Evolutionary conservation across 2,888 invertebrate genomes (phyloP), one percentile per base, ranked within the genome.

Genomic region (Acanthopleura granulata): DNA sequence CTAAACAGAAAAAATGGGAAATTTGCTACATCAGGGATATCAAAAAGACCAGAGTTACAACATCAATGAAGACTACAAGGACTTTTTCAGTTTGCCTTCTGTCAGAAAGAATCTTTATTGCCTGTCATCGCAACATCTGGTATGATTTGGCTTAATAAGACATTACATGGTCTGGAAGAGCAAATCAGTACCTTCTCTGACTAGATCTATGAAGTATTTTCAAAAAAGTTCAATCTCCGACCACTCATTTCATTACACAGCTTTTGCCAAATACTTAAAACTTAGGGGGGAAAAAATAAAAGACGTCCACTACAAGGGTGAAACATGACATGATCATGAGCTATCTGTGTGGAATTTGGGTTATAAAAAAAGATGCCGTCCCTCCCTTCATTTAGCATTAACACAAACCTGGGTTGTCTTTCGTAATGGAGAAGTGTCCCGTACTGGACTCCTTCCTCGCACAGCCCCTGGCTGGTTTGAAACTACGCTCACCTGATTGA

Each of bases 331-430:
- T 18, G 57, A 57, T 57, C 57, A 22, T 18, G 57, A 22, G 18
- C 57, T 57, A 57, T 57, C 12, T n/a, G 18, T 57, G 22, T 57
- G 57, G 22, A 22, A 22, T 57, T 57, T 57, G 22, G 57, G 6
- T 57, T n/a, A 57, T n/a, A 57, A 18, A 66, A n/a, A 57, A 22
- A n/a, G 57, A 57, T 57, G 57, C 22, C 14, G 29, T 69, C 62
- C 40, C 78, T 81, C 80, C 83, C 79, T 79, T 86, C 83, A 87
- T 81, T 87, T 87, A 77, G 86, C 86, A 83, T 87, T 86, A 75
- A 87, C 86, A 86, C 86, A 86, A 86, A 87, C 86, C 85, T 87
- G 86, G 61, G 86, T 81, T 49, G 85, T 84, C 81, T 86, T 86
- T 79, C 85, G 80, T 51, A 86, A 79, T 29, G 86, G 82, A n/a